Base-by-base conservation (phyloP, 2,797 vertebrate genomes). In the Neosilurus hyrtlii region DNA sequence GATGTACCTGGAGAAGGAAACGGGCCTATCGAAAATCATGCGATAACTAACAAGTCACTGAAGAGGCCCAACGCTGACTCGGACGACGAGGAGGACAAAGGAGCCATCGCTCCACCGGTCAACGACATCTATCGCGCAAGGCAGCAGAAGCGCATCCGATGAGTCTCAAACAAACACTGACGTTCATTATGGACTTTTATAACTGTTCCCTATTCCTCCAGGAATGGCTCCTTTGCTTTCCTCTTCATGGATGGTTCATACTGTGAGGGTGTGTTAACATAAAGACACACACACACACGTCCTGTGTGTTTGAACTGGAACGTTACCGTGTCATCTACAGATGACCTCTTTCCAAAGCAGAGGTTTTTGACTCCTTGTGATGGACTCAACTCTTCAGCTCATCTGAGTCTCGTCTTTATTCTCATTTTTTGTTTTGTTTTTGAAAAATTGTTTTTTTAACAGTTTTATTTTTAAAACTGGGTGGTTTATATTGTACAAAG, bases 141-240 rank as follows among this genome's bases (percentile, higher is more conserved):
- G 57, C 98, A 99, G 89, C 98, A 99, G 92, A 99, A 99, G 90
- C 95, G 98, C 89, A 99, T 99, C 90, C 97, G 98, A 93, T 99
- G 95, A 97, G 88, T 68, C 84, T 16, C 72, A 54, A 51, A 68
- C 4, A 56, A 35, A 74, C 62, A 54, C 1, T 51, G 68, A 61
- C 51, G 75, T 79, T 57, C 70, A 65, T 26, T 56, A 77, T 63
- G 78, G 86, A 89, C 85, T 4, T 70, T 84, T 80, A 70, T 62
- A 22, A 70, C 67, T 54, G 51, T 74, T 63, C 59, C 80, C 24
- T 30, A 70, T 77, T 30, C 57, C 49, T 63, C 77, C 82, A 59
- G 68, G 68, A 73, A 80, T 63, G 71, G 54, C 24, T 73, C 82
- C 61, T 73, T 51, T 67, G 72, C 80, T 52, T 66, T 57, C 52